phyloP scores from a whole-genome alignment of 2,888 invertebrate species.

The Cantharis rufa region DNA sequence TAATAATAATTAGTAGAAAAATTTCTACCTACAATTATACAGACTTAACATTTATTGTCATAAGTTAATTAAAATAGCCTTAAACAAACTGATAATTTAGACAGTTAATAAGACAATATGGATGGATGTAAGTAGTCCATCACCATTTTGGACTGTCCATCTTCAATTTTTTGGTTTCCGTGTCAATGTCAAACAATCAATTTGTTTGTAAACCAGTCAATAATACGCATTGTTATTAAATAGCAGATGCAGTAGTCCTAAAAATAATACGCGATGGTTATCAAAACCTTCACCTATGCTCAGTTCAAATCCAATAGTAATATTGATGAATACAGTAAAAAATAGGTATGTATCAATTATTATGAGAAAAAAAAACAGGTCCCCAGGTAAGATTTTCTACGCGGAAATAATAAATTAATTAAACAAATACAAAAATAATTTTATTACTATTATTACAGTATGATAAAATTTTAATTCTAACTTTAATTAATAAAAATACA shows the following conservation, averaged over 20 bases:
- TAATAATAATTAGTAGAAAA: background rate
- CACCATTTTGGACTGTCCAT: background rate
- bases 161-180: background rate
- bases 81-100: background rate
- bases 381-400: background rate
- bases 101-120: background rate
- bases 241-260: background rate
- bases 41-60: slow-evolving; percentile 28
- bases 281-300: slow-evolving; percentile 16
- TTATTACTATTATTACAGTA: background rate
- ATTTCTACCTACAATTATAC: slow-evolving; percentile 6
- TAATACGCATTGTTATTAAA: background rate
- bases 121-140: background rate
- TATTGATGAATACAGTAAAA: background rate
- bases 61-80: slow-evolving; percentile 1
- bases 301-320: background rate
- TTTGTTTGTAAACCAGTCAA: background rate
- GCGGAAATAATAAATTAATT: background rate
- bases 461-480: background rate
- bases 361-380: background rate
- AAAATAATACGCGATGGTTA: slow-evolving; percentile 8
- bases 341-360: background rate
- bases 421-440: slow-evolving; percentile 4
- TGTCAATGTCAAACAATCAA: background rate
- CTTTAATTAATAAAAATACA: background rate